These are phyloP conservation scores for Lethrus apterus DNA, from an alignment of 1,140 invertebrate species.

Conservation along the genomic window DNA sequence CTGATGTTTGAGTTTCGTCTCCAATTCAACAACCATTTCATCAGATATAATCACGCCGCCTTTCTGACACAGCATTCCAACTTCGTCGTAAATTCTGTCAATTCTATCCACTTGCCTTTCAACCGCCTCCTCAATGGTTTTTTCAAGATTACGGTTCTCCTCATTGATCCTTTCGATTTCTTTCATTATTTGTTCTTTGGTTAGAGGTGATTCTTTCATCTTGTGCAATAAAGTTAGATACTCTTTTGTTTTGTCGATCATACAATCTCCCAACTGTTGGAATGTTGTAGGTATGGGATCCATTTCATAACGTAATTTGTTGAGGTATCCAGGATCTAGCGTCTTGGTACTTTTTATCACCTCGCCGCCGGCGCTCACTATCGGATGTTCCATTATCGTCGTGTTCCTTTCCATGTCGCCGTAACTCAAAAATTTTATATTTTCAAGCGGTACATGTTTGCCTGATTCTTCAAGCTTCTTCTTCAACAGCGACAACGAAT, in stretches of 20 bases:
- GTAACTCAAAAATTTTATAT: conserved; percentile 1
- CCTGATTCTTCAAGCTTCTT: conserved; percentile 33
- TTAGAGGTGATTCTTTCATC: neutral
- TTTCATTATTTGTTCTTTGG: neutral
- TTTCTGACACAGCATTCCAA: neutral
- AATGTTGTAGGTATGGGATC: conserved; percentile 1
- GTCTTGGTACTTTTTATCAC: neutral
- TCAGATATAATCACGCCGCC: neutral
- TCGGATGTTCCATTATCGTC: too few species aligned
- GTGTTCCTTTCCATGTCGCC: too few species aligned
- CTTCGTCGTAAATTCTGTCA: conserved; percentile 2
- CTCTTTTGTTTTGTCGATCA: too few species aligned
- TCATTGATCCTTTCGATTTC: neutral
- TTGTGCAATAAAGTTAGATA: too few species aligned
- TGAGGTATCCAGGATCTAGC: neutral
- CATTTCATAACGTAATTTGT: neutral
- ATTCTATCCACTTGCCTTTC: neutral
- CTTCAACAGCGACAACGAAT: conserved; percentile 29
- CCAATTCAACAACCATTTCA: neutral
- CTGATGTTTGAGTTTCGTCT: neutral
- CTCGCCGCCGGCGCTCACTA: conserved; percentile 1
- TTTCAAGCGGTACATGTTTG: conserved; percentile 15
- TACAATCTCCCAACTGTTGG: neutral
- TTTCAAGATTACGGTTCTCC: neutral
- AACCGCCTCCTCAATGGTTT: conserved; percentile 1